Evolutionary conservation across 2,113 vertebrate species (phyloP), one percentile per base, ranked within the genome.

Genomic region (Scartelaos histophorus): DNA sequence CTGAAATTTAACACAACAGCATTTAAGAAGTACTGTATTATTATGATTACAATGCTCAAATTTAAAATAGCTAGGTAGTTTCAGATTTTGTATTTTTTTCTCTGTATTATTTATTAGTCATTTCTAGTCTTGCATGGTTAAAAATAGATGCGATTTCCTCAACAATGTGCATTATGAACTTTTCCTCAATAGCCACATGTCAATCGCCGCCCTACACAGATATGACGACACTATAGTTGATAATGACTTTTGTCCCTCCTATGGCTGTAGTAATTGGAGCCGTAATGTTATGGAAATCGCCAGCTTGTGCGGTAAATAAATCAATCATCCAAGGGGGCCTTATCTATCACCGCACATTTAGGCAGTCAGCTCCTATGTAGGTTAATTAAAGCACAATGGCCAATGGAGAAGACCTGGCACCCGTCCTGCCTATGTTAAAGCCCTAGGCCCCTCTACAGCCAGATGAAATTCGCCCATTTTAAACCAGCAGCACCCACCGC

Each of bases 301-400:
- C 72, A 85, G 71, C 90, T 89, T 87, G 88, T 91, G 87, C 78
- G 75, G 85, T 85, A 90, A 91, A 91, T 90, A 86, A 92, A 93
- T 93, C 91, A 92, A 91, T 93, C 90, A 88, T 90, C 82, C 89
- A 85, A 84, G 85, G 83, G 58, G 88, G 88, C 82, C 92, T 94
- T 93, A 93, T 93, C 93, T 93, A 91, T 87, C 90, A 80, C 84
- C 79, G 89, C 93, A 93, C 92, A 93, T 92, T 93, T 92, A 86
- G 84, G 74, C 88, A 82, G 87, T 92, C 90, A 88, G 85, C 88
- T 87, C 87, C 87, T 83, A 90, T 90, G 86, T 90, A 92, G 93
- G 93, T 93, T 93, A 93, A 93, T 93, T 92, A 94, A 93, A 92
- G 92, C 89, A 92, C 90, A 92, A 93, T 91, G 88, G 91, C 88